Percentiles rank a stretch among this genome's conserved stretches.
Conservation (phyloP, 1,140 invertebrate species). For the Cylas formicarius region DNA sequence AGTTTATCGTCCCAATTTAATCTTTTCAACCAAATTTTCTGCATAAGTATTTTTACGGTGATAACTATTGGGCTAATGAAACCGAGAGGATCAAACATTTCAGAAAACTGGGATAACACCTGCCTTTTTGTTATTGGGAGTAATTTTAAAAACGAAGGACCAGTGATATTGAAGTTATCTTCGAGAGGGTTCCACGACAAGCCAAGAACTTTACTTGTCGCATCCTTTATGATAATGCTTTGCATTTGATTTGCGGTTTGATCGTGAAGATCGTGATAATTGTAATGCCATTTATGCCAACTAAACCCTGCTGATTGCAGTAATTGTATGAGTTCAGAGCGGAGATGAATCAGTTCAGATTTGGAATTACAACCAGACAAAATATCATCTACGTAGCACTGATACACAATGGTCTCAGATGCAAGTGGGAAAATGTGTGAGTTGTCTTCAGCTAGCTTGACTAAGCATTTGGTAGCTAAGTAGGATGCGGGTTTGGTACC, state of each 20-base stretch:
- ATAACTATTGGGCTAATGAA: constrained; percentile 35
- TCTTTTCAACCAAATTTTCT: constrained; percentile 38
- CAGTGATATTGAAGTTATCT: constrained; percentile 32
- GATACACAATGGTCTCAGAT: constrained; percentile 28
- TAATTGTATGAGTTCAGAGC: constrained; percentile 19
- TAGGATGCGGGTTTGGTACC: constrained; percentile 39
- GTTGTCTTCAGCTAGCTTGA: constrained; percentile 29
- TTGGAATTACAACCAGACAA: constrained; percentile 34
- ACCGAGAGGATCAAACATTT: constrained; percentile 35
- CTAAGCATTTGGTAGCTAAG: constrained; percentile 34
- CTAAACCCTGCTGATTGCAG: constrained; percentile 30
- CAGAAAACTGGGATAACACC: constrained; percentile 30
- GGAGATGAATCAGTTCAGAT: constrained; percentile 14
- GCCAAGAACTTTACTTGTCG: constrained; percentile 30
- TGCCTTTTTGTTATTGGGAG: constrained; percentile 8
- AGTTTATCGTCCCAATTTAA: constrained; percentile 41
- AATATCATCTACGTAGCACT: constrained; percentile 47
- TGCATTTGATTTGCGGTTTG: not conserved
- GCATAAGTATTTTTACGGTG: constrained; percentile 40
- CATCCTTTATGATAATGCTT: not conserved
- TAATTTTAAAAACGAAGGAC: too few relatives aligned
- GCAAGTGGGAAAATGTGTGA: constrained; percentile 25
- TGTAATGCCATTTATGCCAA: constrained; percentile 21
- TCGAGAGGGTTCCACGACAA: constrained; percentile 27
- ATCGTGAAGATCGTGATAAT: not conserved